A percentile compares a stretch with the other conserved stretches of the same genome.
These are phyloP conservation scores for Rutilus rutilus DNA, from an alignment of 2,113 vertebrate genomes.

Conservation along the genomic window DNA sequence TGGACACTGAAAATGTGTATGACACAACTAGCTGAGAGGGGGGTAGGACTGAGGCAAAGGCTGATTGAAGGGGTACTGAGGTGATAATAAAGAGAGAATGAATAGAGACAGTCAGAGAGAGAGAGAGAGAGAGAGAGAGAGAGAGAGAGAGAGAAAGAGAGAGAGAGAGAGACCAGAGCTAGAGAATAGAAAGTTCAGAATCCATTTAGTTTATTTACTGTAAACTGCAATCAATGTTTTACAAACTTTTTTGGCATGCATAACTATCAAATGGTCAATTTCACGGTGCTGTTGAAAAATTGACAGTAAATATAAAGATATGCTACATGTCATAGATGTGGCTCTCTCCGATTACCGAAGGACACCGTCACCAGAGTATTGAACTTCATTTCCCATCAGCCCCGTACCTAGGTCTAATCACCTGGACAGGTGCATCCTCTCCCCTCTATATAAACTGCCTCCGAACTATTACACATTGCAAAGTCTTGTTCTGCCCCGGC, in stretches of 20 bases:
- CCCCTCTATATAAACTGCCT: no score
- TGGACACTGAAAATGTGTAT: constrained; percentile 38
- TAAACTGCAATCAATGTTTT: not conserved
- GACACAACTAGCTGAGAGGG: constrained; percentile 35
- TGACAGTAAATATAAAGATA: not conserved
- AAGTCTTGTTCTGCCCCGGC: no score
- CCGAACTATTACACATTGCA: no score
- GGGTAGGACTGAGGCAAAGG: constrained; percentile 7
- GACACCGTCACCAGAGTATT: no score
- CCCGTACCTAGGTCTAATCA: no score
- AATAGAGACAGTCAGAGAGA: not conserved
- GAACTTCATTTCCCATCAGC: no score
- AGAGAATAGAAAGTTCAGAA: not conserved
- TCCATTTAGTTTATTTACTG: not conserved
- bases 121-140: not conserved
- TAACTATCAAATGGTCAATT: not conserved
- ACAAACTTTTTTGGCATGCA: not conserved
- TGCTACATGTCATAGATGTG: no score
- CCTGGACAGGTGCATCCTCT: no score
- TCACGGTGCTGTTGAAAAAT: not conserved
- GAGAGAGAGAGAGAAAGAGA: no score
- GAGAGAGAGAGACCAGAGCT: not conserved
- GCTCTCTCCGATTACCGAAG: no score
- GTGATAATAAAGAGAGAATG: constrained; percentile 39
- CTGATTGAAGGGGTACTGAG: constrained; percentile 30